These are phyloP conservation scores for Atlantisia rogersi DNA, from an alignment of 2,113 vertebrate genomes.

Conservation along the genomic window DNA sequence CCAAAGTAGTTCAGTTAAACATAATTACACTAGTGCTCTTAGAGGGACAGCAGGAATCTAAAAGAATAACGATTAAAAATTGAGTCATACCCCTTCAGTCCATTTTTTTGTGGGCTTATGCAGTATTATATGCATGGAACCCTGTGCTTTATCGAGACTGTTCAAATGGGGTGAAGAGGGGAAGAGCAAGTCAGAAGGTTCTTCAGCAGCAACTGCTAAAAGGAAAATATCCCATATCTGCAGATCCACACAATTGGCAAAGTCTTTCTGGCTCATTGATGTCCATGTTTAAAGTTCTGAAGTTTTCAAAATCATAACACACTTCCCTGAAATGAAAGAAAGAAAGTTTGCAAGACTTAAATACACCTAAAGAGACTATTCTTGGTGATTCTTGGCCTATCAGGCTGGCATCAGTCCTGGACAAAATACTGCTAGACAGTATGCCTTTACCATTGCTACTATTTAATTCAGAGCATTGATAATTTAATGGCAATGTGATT, in stretches of 20 bases:
- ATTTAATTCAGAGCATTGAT: neutral
- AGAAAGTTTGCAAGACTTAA: neutral
- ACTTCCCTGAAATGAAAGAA: neutral
- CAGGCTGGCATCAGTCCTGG: neutral
- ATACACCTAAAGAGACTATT: neutral
- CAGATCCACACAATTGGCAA: neutral
- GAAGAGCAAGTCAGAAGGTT: neutral
- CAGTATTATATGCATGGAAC: fast-evolving
- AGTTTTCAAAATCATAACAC: neutral
- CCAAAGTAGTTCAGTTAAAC: neutral
- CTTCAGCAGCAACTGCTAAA: neutral
- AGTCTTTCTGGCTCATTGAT: neutral
- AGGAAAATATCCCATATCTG: neutral
- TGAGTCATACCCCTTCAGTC: fast-evolving
- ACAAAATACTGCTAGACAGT: neutral
- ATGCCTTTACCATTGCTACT: neutral
- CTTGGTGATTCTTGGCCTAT: neutral
- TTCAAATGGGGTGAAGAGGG: neutral
- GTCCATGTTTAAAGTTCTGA: neutral
- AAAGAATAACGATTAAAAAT: neutral
- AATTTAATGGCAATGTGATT: neutral
- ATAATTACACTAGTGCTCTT: neutral
- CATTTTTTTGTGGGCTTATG: neutral
- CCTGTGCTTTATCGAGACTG: neutral
- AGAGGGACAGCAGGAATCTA: neutral